Percentiles rank a stretch among this genome's conserved stretches.
Conservation (phyloP, 2,113 vertebrate species). For the Entosphenus tridentatus region DNA sequence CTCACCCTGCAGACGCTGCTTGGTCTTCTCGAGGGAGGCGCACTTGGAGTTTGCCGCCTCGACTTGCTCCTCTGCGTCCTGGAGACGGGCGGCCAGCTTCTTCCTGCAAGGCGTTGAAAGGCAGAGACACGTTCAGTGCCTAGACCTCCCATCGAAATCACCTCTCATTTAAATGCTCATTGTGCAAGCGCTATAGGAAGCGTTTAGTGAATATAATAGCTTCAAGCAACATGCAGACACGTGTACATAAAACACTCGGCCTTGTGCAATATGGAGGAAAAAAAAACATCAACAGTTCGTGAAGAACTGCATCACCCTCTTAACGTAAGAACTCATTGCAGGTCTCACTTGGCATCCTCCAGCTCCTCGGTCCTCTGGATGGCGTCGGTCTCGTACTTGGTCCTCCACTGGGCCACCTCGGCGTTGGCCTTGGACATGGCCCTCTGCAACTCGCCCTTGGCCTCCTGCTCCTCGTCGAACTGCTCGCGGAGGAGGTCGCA, state of each 20-base stretch:
- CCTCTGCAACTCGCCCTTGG: constrained; percentile 11
- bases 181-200: too few relatives aligned
- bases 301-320: too few relatives aligned
- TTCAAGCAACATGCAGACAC: too few relatives aligned
- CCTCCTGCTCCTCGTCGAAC: constrained; percentile 13
- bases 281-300: too few relatives aligned
- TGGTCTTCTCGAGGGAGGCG: constrained; percentile 4
- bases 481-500: constrained; percentile 11
- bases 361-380: constrained; percentile 30
- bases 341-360: constrained; percentile 28
- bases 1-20: constrained; percentile 4
- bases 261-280: too few relatives aligned
- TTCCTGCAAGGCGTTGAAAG: neutral
- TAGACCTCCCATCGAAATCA: too few relatives aligned
- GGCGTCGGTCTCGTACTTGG: constrained; percentile 12
- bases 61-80: neutral
- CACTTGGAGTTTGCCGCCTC: constrained; percentile 2
- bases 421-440: constrained; percentile 12
- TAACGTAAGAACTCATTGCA: too few relatives aligned
- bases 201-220: too few relatives aligned
- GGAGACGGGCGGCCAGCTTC: constrained; percentile 1
- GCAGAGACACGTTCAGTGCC: too few relatives aligned
- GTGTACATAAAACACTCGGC: too few relatives aligned
- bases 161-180: too few relatives aligned
- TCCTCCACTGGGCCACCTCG: constrained; percentile 12